Percentiles rank a stretch among this genome's conserved stretches.
Evolutionary conservation across 2,113 vertebrate species (phyloP).

Genomic region (Colistium nudipinnis): DNA sequence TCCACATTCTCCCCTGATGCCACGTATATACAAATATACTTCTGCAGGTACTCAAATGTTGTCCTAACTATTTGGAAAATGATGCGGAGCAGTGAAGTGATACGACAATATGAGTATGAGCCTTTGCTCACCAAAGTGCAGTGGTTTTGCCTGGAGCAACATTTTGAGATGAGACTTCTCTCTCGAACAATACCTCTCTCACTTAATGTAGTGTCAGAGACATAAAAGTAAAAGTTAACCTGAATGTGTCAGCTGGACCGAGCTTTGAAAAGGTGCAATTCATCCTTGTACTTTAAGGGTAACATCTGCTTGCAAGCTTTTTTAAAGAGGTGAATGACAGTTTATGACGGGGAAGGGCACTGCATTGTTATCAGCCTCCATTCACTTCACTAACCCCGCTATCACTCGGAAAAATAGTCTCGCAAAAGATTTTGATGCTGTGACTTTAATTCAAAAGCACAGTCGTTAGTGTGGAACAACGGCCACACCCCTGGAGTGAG

Average conservation of each 20-base stretch:
- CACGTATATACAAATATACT: neutral
- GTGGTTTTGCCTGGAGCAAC: conserved; percentile 5
- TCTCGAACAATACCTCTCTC: conserved; percentile 9
- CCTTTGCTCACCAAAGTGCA: conserved; percentile 20
- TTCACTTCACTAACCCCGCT: conserved; percentile 29
- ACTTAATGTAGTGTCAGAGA: neutral
- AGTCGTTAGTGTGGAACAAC: conserved; percentile 2
- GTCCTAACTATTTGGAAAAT: neutral
- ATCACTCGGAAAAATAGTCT: conserved; percentile 20
- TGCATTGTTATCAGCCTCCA: conserved; percentile 59
- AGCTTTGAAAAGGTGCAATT: neutral
- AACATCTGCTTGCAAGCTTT: neutral
- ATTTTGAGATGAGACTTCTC: conserved; percentile 23
- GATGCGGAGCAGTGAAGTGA: neutral
- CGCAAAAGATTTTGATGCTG: conserved; percentile 17
- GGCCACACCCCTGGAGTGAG: conserved; percentile 68
- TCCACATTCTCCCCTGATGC: conserved; percentile 12
- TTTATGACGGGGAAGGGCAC: neutral
- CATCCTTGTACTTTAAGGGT: neutral
- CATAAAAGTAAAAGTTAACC: conserved; percentile 16
- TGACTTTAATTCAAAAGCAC: conserved; percentile 12
- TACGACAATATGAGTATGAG: neutral
- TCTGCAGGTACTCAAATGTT: conserved; percentile 4
- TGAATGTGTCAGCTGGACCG: neutral
- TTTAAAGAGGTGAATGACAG: neutral